A percentile compares a stretch with the other conserved stretches of the same genome.
Evolutionary conservation across 2,888 invertebrate genomes (phyloP).

Genomic region (Apoderus coryli): DNA sequence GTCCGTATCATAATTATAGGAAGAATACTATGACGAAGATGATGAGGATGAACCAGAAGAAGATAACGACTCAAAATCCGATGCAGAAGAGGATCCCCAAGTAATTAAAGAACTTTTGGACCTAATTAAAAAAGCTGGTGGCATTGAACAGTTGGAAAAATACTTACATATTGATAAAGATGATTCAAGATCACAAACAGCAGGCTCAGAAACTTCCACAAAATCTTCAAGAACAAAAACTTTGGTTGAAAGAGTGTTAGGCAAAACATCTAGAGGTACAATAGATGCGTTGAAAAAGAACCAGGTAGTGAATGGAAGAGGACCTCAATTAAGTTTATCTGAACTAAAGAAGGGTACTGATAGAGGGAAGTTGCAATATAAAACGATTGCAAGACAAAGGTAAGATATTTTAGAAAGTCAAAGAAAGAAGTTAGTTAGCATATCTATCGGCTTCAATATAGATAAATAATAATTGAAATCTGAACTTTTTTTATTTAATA

Average conservation of each 20-base stretch:
- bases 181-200: constrained; percentile 42
- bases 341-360: constrained; percentile 26
- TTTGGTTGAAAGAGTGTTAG: constrained; percentile 61
- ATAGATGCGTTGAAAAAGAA: constrained; percentile 23
- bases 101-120: constrained; percentile 74
- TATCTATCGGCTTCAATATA: too few species aligned
- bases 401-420: too few species aligned
- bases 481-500: too few species aligned
- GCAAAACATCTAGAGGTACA: constrained; percentile 24
- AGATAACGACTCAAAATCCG: constrained; percentile 27
- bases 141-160: constrained; percentile 73
- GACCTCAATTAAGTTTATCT: constrained; percentile 36
- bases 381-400: constrained; percentile 28
- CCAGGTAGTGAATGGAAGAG: constrained; percentile 36
- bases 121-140: constrained; percentile 73
- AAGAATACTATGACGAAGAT: constrained; percentile 33
- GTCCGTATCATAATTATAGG: too few species aligned
- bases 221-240: too few species aligned
- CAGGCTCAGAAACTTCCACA: too few species aligned
- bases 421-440: too few species aligned
- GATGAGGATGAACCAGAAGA: constrained; percentile 37
- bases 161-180: constrained; percentile 37
- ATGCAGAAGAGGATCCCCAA: constrained; percentile 55
- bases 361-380: constrained; percentile 33
- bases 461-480: too few species aligned